Conservation (phyloP, 2,888 invertebrate genomes). For the Pandemis corylana region DNA sequence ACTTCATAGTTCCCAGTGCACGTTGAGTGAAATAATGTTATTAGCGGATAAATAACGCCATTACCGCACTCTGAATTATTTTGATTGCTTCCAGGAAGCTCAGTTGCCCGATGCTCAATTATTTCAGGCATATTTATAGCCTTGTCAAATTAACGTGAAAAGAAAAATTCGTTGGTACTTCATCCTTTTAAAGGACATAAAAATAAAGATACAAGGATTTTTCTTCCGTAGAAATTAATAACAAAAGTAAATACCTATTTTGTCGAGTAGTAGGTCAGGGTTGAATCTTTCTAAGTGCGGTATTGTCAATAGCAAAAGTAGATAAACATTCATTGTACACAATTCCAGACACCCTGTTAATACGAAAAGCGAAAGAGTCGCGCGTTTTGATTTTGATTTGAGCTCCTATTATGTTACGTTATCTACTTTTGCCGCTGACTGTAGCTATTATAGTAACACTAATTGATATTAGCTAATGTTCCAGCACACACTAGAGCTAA, state of each 20-base stretch:
- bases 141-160: not conserved
- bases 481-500: constrained; percentile 50
- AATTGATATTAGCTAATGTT: constrained; percentile 34
- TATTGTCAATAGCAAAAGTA: too few species aligned
- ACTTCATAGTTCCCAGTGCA: constrained; percentile 22
- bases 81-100: constrained; percentile 29
- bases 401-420: too few species aligned
- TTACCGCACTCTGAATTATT: constrained; percentile 12
- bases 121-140: not conserved
- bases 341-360: too few species aligned
- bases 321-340: too few species aligned
- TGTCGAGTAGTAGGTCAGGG: too few species aligned
- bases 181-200: not conserved
- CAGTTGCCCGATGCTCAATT: not conserved
- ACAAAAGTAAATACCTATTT: too few species aligned
- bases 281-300: too few species aligned
- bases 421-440: not conserved
- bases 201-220: not conserved
- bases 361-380: too few species aligned
- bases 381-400: too few species aligned
- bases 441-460: not conserved
- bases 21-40: constrained; percentile 37
- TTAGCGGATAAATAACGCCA: constrained; percentile 30
- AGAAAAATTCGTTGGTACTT: not conserved
- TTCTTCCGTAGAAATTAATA: too few species aligned